Conservation (phyloP, 2,113 vertebrate species). For the Stegastes partitus region DNA sequence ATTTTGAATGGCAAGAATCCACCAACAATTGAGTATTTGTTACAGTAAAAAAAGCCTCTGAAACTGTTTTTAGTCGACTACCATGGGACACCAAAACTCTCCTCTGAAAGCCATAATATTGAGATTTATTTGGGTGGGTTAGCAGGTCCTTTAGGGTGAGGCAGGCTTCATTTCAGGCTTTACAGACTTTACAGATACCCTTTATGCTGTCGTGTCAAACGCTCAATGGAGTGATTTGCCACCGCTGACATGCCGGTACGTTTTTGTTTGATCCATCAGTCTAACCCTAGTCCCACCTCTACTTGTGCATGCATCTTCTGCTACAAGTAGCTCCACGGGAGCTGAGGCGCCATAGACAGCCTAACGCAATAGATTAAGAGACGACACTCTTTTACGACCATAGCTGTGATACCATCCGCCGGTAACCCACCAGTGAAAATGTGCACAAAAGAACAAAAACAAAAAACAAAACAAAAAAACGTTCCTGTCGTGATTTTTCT, state of each 20-base stretch:
- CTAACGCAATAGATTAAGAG: conserved; percentile 80
- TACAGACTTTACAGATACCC: neutral
- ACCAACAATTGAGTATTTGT: neutral
- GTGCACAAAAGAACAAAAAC: conserved; percentile 57
- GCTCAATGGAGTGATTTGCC: neutral
- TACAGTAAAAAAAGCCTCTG: conserved; percentile 6
- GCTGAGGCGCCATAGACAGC: conserved; percentile 84
- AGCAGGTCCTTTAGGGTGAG: conserved; percentile 15
- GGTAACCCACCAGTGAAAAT: conserved; percentile 54
- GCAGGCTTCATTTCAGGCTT: conserved; percentile 9
- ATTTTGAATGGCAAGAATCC: conserved; percentile 15
- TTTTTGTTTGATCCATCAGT: conserved; percentile 18
- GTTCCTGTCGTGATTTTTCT: conserved; percentile 55
- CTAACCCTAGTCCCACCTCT: conserved; percentile 64
- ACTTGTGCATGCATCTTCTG: conserved; percentile 89
- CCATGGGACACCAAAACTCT: conserved; percentile 15
- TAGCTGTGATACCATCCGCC: conserved; percentile 89
- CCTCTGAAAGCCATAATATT: conserved; percentile 68
- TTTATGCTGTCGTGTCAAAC: too few species aligned
- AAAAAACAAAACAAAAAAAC: neutral
- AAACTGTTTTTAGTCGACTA: conserved; percentile 36
- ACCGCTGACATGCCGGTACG: neutral
- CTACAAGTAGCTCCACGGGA: conserved; percentile 66
- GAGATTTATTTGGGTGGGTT: conserved; percentile 37
- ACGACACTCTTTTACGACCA: conserved; percentile 86